These are phyloP conservation scores for Pionites leucogaster DNA, from an alignment of 2,113 vertebrate genomes.

Conservation along the genomic window DNA sequence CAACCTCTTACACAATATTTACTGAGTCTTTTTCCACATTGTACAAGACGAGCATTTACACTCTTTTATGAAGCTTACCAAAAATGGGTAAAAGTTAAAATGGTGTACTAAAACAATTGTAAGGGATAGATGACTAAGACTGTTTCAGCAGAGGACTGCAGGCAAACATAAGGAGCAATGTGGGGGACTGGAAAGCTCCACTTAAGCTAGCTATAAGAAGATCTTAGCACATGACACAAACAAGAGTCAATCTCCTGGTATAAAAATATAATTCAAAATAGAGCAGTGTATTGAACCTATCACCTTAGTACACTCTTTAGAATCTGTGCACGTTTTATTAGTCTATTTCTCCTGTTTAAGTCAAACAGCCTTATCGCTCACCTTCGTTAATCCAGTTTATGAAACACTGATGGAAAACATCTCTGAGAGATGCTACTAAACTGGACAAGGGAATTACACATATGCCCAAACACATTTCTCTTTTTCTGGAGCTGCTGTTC, in stretches of 20 bases:
- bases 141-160: not conserved
- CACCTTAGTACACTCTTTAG: not conserved
- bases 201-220: not conserved
- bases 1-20: not conserved
- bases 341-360: not conserved
- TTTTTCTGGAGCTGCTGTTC: not conserved
- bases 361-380: not conserved
- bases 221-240: not conserved
- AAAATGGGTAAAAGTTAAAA: not conserved
- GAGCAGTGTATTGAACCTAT: not conserved
- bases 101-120: not conserved
- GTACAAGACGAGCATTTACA: not conserved
- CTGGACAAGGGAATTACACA: not conserved
- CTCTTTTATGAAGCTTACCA: not conserved
- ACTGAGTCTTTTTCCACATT: not conserved
- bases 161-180: not conserved
- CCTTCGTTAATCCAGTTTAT: not conserved
- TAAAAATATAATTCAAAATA: not conserved
- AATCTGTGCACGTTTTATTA: not conserved
- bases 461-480: not conserved
- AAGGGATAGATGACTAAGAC: not conserved
- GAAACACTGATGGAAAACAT: not conserved
- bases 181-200: not conserved
- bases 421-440: not conserved
- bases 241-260: not conserved